Evolutionary conservation across 2,888 invertebrate species (phyloP), one percentile per base, ranked within the genome.

Genomic region (Furcula furcula): DNA sequence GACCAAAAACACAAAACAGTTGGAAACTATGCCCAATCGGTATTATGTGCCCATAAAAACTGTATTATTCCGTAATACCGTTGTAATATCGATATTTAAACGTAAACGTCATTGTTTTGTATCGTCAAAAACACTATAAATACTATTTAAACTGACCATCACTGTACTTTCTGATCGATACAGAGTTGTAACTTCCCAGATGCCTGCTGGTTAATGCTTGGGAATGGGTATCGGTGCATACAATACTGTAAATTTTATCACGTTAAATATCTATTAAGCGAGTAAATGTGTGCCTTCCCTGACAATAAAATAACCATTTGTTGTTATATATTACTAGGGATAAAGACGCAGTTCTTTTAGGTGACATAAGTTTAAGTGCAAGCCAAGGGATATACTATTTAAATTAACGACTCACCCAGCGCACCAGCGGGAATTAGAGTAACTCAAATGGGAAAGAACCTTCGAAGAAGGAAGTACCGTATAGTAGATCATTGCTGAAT

Each of bases 181-280:
- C 71, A 68, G 71, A 67, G 72, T 64, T 64, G 62, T 62, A 70
- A 70, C 60, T 53, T 60, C 46, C 45, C 13, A 46, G 59, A 52
- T 46, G 11, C 83, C 84, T 57, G 80, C 81, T 77, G 83, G 36
- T 76, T 77, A 65, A 76, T 60, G 49, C 54, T 57, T 55, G 51
- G 40, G 52, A 65, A 63, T 65, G 51, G 60, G 54, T 55, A 51
- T 60, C 55, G 64, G 55, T 63, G 51, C 55, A 56, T 56, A 61
- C 50, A 7, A 16, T 65, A 52, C 65, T 61, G 67, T 68, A 62
- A 69, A 60, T 65, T 76, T 74, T 70, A 70, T 68, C 69, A 66
- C 68, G 65, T 76, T 72, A 74, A 76, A 76, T 67, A 60, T 60
- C 60, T 62, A 67, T 77, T 69, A 72, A 68, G 62, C 52, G 45